Evolutionary conservation across 1,140 invertebrate species (phyloP), one percentile per base, ranked within the genome.

Genomic region (Caenorhabditis tropicalis): DNA sequence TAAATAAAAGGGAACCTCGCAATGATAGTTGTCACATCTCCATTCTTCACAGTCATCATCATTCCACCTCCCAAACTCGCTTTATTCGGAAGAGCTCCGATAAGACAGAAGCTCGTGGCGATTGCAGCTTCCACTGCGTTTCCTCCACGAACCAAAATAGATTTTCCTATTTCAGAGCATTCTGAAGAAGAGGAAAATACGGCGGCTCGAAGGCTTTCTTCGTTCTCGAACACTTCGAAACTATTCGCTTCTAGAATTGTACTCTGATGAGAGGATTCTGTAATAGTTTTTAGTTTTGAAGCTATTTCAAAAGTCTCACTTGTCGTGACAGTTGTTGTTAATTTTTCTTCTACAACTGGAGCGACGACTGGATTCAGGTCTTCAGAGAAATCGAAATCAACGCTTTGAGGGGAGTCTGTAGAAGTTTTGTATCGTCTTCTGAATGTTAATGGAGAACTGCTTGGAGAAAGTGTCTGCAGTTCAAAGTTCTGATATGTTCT

Each of bases 41-140:
- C 65, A n/a, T 74, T 74, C n/a, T 74, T 74, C n/a, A 74, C 65
- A 19, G 65, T 74, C 65, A 74, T 74, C 65, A 74, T 74, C 36
- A 74, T 21, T 10, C 65, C 65, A 24, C 65, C 65, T 3, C 19
- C 65, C 3, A 74, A 43, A 74, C 65, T 74, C 0, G 65, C 65
- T 74, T 74, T 74, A 24, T 74, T 74, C 2, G 65, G 65, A 6
- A 74, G 9, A 7, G 36, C 16, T 12, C 65, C 65, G 36, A 74
- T 74, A 3, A 74, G 9, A 43, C 65, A 74, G 4, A 74, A 74
- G 24, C 65, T 46, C 5, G 36, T n/a, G 4, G 65, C 36, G 24
- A 74, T 74, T 21, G 65, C 65, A 74, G 65, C 65, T 12, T 74
- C 65, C 2, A 74, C 65, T 43, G 65, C 65, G 15, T 74, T 74